Evolutionary conservation across 2,888 invertebrate species (phyloP).

Genomic region (Onchidella celtica): DNA sequence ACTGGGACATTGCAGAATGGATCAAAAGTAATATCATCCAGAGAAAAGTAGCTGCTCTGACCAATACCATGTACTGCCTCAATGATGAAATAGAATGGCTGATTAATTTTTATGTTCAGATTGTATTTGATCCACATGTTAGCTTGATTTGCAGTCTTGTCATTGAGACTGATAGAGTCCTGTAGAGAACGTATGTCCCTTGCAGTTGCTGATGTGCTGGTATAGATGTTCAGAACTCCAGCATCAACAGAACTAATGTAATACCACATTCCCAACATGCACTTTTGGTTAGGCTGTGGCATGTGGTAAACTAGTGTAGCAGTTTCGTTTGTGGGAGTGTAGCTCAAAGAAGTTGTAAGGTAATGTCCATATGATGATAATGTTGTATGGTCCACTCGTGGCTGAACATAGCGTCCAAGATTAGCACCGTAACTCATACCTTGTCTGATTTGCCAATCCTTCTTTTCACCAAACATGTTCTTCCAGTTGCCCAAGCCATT

Average conservation of each 20-base stretch:
- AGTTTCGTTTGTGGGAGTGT: constrained; percentile 58
- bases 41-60: constrained; percentile 70
- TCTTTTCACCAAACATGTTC: constrained; percentile 61
- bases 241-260: not conserved
- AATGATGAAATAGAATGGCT: constrained; percentile 71
- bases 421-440: not conserved
- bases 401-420: constrained; percentile 63
- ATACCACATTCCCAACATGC: constrained; percentile 73
- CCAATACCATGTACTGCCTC: constrained; percentile 73
- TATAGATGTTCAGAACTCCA: constrained; percentile 3
- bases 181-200: not conserved
- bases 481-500: constrained; percentile 72
- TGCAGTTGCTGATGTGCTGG: not conserved
- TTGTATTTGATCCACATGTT: constrained; percentile 69
- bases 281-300: constrained; percentile 58
- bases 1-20: constrained; percentile 68
- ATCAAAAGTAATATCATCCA: constrained; percentile 75
- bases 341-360: constrained; percentile 60
- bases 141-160: constrained; percentile 55
- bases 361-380: constrained; percentile 71
- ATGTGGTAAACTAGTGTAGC: constrained; percentile 62
- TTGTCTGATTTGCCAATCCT: constrained; percentile 69
- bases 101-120: constrained; percentile 57
- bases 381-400: constrained; percentile 70
- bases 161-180: not conserved